Evolutionary conservation across 2,888 invertebrate species (phyloP).

Genomic region (Lordiphosa fenestrarum): DNA sequence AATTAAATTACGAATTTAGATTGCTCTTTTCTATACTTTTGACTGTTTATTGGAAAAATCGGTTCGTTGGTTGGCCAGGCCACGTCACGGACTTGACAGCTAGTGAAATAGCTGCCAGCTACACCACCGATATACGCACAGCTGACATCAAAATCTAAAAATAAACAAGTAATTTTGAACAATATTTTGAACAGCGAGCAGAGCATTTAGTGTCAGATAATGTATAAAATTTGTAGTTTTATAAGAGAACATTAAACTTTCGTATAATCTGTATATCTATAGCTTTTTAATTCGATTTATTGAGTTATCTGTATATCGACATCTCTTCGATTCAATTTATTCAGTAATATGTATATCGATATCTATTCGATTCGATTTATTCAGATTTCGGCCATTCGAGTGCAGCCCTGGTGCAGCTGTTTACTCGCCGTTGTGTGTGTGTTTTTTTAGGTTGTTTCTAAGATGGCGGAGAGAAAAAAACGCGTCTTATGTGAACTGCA

Average conservation of each 20-base stretch:
- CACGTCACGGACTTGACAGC: conserved; percentile 78
- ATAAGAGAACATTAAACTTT: too few species aligned
- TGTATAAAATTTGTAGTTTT: too few species aligned
- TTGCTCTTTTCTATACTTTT: conserved; percentile 18
- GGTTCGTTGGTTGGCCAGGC: conserved; percentile 54
- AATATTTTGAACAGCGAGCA: not conserved
- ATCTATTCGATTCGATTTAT: not conserved
- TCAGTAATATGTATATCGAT: too few species aligned
- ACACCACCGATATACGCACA: conserved; percentile 12
- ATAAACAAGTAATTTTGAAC: conserved; percentile 7
- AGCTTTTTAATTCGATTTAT: too few species aligned
- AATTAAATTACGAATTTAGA: conserved; percentile 27
- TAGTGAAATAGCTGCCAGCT: conserved; percentile 45
- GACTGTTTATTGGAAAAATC: conserved; percentile 62
- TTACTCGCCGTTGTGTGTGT: conserved; percentile 65
- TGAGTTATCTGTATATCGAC: too few species aligned
- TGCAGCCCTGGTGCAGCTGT: conserved; percentile 72
- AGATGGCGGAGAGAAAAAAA: conserved; percentile 81
- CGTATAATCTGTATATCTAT: too few species aligned
- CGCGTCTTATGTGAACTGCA: conserved; percentile 80
- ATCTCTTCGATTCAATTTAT: too few species aligned
- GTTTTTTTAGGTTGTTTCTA: conserved; percentile 75
- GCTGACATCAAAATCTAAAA: conserved; percentile 11
- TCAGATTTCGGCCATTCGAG: conserved; percentile 26
- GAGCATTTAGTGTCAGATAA: too few species aligned